Conservation (phyloP, 2,888 invertebrate species). For the Volucella zonaria region DNA sequence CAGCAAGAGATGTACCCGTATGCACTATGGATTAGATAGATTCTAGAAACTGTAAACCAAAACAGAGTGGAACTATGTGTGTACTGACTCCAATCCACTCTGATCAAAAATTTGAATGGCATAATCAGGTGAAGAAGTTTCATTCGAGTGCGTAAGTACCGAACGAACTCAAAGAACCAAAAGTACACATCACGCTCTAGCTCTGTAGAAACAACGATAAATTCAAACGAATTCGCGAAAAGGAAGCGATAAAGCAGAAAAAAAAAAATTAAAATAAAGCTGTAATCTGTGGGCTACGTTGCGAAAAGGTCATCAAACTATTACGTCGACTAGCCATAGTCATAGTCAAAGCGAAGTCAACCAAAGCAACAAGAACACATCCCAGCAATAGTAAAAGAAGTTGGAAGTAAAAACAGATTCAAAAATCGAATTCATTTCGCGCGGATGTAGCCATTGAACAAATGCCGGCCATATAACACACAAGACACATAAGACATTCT, state of each 20-base stretch:
- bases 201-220: slow-evolving; percentile 3
- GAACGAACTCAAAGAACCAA: slow-evolving; percentile 31
- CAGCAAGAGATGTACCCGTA: neutral
- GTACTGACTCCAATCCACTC: neutral
- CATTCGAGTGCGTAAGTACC: neutral
- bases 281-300: slow-evolving; percentile 62
- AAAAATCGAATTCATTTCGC: slow-evolving; percentile 48
- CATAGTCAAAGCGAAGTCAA: too few relatives aligned
- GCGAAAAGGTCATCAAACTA: slow-evolving; percentile 71
- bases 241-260: slow-evolving; percentile 19
- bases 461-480: slow-evolving; percentile 60
- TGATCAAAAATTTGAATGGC: slow-evolving; percentile 40
- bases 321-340: slow-evolving; percentile 27
- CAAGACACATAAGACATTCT: too few relatives aligned
- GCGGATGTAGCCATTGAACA: slow-evolving; percentile 36
- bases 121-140: slow-evolving; percentile 56
- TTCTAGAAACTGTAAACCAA: neutral
- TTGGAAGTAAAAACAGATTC: neutral
- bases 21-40: slow-evolving; percentile 16
- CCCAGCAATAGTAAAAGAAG: slow-evolving; percentile 39
- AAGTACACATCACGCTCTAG: slow-evolving; percentile 22
- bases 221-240: slow-evolving; percentile 9
- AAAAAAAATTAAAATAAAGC: slow-evolving; percentile 25
- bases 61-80: slow-evolving; percentile 21
- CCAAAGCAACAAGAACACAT: slow-evolving; percentile 21